These are phyloP conservation scores for Drosophila limbata DNA, from an alignment of 2,888 invertebrate species.

Conservation along the genomic window DNA sequence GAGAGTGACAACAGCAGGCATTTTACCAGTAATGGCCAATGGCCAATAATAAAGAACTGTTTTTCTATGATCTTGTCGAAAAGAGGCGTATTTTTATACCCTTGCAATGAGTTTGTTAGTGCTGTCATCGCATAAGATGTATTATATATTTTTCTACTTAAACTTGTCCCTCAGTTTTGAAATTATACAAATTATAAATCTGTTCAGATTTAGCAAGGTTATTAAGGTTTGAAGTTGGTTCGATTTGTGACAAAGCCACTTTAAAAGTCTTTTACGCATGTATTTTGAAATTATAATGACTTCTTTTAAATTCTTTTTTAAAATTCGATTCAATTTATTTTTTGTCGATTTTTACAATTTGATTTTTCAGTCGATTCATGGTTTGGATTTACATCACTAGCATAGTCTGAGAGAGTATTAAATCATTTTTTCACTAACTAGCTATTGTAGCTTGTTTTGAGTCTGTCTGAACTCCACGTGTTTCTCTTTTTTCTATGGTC, in stretches of 20 bases:
- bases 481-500: conserved; percentile 43
- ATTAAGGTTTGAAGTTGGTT: no score
- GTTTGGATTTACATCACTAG: no score
- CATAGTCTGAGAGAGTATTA: conserved; percentile 1
- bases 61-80: conserved; percentile 28
- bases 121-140: background rate
- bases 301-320: no score
- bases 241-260: no score
- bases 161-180: background rate
- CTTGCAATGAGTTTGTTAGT: background rate
- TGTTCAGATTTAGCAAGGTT: no score
- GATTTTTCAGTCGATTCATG: no score
- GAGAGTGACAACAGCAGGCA: conserved; percentile 12
- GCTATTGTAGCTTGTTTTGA: background rate
- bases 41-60: conserved; percentile 44
- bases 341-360: no score
- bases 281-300: no score
- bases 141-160: background rate
- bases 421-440: no score
- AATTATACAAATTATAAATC: no score
- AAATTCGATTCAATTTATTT: no score
- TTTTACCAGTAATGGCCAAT: conserved; percentile 38
- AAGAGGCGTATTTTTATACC: conserved; percentile 10
- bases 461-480: conserved; percentile 5
- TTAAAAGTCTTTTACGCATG: no score